Conservation (phyloP, 1,140 invertebrate genomes). For the Brachionus sp. region DNA sequence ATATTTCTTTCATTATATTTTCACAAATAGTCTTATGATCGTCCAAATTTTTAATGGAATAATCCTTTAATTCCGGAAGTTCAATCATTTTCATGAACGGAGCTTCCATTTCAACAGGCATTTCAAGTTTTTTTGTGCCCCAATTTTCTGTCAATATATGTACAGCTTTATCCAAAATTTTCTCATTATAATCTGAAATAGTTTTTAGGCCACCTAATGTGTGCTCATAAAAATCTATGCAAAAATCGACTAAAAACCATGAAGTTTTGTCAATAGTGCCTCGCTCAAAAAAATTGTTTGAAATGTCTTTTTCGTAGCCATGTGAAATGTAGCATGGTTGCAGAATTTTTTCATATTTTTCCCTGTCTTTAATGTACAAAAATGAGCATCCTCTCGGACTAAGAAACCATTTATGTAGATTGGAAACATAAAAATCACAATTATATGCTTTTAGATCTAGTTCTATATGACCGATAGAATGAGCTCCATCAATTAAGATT, state of each 20-base stretch:
- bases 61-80: neutral
- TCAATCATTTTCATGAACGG: conserved; percentile 33
- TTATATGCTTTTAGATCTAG: neutral
- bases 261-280: conserved; percentile 27
- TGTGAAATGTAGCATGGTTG: conserved; percentile 24
- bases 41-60: neutral
- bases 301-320: neutral
- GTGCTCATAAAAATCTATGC: neutral
- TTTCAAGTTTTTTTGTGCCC: neutral
- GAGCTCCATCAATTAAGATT: conserved; percentile 22
- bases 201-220: neutral
- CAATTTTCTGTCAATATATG: neutral
- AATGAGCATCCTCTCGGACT: conserved; percentile 34
- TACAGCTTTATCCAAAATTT: neutral
- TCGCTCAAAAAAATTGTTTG: conserved; percentile 2
- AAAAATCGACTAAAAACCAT: neutral
- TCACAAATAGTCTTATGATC: neutral
- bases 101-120: conserved; percentile 10
- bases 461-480: neutral
- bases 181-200: neutral
- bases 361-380: neutral
- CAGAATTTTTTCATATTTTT: neutral
- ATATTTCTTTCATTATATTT: neutral
- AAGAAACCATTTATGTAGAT: conserved; percentile 41
- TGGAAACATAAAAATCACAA: conserved; percentile 41